These are phyloP conservation scores for Pao palembangensis DNA, from an alignment of 2,113 vertebrate genomes.

Conservation along the genomic window DNA sequence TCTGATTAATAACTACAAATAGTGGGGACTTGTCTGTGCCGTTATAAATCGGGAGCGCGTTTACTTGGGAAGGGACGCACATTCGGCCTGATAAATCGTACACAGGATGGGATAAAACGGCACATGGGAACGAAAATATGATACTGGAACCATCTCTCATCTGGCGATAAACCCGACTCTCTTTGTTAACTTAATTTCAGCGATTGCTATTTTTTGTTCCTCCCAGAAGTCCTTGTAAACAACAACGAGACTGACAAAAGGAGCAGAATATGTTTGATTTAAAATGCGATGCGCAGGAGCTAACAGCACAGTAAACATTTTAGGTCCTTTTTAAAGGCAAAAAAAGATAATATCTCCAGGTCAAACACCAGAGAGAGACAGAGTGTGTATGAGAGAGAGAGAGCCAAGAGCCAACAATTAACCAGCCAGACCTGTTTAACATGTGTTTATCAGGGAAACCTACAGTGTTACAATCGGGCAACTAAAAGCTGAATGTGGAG, in stretches of 20 bases:
- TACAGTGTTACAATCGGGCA: conserved; percentile 46
- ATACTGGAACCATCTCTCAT: conserved; percentile 66
- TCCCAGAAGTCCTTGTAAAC: conserved; percentile 26
- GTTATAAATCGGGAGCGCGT: conserved; percentile 66
- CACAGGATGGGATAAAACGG: conserved; percentile 38
- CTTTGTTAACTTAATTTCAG: conserved; percentile 67
- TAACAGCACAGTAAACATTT: conserved; percentile 47
- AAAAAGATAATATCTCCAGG: conserved; percentile 50
- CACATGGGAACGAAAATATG: conserved; percentile 57
- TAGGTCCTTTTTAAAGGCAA: conserved; percentile 43
- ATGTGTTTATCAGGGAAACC: conserved; percentile 34
- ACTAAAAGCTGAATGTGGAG: conserved; percentile 35
- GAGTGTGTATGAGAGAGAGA: no score
- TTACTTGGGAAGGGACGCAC: conserved; percentile 64
- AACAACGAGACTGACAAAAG: conserved; percentile 38
- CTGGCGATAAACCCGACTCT: conserved; percentile 60
- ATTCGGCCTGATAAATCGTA: conserved; percentile 71
- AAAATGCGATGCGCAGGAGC: conserved; percentile 13
- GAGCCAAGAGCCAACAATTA: conserved; percentile 31
- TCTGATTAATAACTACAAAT: conserved; percentile 78
- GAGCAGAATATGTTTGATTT: conserved; percentile 9
- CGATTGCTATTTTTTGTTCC: conserved; percentile 52
- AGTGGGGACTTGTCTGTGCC: conserved; percentile 63
- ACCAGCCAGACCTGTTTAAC: conserved; percentile 46
- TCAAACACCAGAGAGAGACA: conserved; percentile 19